phyloP scores from a whole-genome alignment of 2,797 vertebrate genomes.

The Saxicola maurus region DNA sequence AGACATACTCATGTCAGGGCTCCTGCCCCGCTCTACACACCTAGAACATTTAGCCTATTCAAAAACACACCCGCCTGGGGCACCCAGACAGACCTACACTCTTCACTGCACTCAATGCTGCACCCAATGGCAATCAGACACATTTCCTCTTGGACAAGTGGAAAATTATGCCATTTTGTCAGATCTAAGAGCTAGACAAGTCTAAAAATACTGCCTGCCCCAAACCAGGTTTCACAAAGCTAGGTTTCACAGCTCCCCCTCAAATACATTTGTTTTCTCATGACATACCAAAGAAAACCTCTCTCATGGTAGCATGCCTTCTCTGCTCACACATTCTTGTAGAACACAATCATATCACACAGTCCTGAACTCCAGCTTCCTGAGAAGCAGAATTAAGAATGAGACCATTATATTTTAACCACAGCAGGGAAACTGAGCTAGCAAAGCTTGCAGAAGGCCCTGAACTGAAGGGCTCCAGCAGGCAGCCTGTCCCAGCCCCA shows the following conservation, averaged over 20 bases:
- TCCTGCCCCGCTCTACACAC: background rate
- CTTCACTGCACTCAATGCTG: background rate
- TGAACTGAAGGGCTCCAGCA: background rate
- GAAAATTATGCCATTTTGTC: background rate
- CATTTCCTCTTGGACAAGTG: background rate
- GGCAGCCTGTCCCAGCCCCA: background rate
- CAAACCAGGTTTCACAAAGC: background rate
- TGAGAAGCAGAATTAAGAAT: slow-evolving; percentile 53
- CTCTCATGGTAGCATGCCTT: slow-evolving; percentile 19
- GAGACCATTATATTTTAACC: slow-evolving; percentile 45
- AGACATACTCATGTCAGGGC: background rate
- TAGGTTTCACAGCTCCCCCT: background rate
- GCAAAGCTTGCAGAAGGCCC: background rate
- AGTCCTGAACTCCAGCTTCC: slow-evolving; percentile 44
- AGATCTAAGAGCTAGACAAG: background rate
- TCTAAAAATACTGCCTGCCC: background rate
- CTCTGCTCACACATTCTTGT: slow-evolving; percentile 1
- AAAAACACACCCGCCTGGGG: background rate
- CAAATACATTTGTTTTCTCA: background rate
- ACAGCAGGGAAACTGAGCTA: slow-evolving; percentile 56
- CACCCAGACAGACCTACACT: background rate
- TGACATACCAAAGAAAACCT: slow-evolving; percentile 1
- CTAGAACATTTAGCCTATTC: background rate
- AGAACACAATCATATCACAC: slow-evolving; percentile 59
- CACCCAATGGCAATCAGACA: background rate